Evolutionary conservation across 2,113 vertebrate species (phyloP).

Genomic region (Dendrocopos noguchii): DNA sequence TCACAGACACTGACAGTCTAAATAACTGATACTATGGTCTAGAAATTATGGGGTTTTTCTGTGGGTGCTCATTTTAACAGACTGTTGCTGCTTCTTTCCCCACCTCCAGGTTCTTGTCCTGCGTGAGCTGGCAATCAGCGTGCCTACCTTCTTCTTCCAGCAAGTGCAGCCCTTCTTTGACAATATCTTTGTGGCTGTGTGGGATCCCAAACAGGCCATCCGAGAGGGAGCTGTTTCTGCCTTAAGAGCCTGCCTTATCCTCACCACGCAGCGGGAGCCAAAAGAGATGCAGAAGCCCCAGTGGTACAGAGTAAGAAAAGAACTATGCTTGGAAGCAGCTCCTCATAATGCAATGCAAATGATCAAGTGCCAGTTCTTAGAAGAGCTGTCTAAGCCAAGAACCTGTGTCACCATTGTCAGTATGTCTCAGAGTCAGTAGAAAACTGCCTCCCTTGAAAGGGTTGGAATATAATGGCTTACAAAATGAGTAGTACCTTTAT

Average conservation of each 20-base stretch:
- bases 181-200: slow-evolving; percentile 96
- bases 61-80: background rate
- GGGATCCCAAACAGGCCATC: slow-evolving; percentile 98
- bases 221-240: slow-evolving; percentile 95
- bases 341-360: background rate
- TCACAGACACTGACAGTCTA: background rate
- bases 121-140: slow-evolving; percentile 94
- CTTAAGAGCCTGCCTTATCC: slow-evolving; percentile 93
- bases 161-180: slow-evolving; percentile 99
- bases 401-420: background rate
- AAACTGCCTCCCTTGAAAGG: background rate
- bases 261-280: slow-evolving; percentile 96
- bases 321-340: background rate
- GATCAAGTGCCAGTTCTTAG: background rate
- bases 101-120: slow-evolving; percentile 89
- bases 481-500: background rate
- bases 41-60: background rate
- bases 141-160: slow-evolving; percentile 99
- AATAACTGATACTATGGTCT: background rate
- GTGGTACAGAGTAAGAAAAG: slow-evolving; percentile 93
- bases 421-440: background rate
- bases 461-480: background rate
- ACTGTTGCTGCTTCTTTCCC: background rate
- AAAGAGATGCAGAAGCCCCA: slow-evolving; percentile 99
- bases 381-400: background rate